Evolutionary conservation across 2,888 invertebrate species (phyloP).

Genomic region (Clusia tigrina): DNA sequence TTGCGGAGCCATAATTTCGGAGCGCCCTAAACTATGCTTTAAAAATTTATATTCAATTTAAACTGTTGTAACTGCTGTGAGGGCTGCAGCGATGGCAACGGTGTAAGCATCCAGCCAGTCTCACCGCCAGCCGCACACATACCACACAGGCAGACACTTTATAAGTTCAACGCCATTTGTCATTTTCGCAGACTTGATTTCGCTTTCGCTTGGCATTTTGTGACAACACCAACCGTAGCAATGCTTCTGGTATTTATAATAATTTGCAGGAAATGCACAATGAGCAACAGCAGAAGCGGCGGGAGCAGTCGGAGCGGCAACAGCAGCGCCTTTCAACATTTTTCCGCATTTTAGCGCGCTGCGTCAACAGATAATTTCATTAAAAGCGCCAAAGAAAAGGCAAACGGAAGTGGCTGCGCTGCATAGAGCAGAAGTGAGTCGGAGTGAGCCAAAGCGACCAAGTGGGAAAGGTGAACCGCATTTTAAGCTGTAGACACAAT

Average conservation of each 20-base stretch:
- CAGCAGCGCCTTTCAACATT: not conserved
- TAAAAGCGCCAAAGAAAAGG: constrained; percentile 20
- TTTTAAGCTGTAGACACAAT: not conserved
- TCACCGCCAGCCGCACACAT: not conserved
- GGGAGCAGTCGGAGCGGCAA: too few species aligned
- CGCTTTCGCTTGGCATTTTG: constrained; percentile 39
- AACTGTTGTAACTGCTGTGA: not conserved
- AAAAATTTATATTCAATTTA: not conserved
- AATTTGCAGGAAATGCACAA: constrained; percentile 2
- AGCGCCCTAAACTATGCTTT: not conserved
- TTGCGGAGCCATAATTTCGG: not conserved
- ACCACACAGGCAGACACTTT: not conserved
- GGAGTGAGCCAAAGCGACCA: not conserved
- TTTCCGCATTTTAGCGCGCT: not conserved
- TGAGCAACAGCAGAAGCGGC: constrained; percentile 2
- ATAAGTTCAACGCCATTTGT: not conserved
- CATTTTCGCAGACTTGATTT: constrained; percentile 40
- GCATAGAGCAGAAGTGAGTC: constrained; percentile 4
- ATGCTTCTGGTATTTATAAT: not conserved
- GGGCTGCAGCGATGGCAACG: not conserved
- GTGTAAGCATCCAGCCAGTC: not conserved
- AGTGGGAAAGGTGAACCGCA: not conserved
- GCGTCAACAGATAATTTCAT: constrained; percentile 28
- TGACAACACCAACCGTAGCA: constrained; percentile 23
- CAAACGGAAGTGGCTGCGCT: constrained; percentile 2